Base-by-base conservation (phyloP, 2,888 invertebrate species). In the Pheosia gnoma region DNA sequence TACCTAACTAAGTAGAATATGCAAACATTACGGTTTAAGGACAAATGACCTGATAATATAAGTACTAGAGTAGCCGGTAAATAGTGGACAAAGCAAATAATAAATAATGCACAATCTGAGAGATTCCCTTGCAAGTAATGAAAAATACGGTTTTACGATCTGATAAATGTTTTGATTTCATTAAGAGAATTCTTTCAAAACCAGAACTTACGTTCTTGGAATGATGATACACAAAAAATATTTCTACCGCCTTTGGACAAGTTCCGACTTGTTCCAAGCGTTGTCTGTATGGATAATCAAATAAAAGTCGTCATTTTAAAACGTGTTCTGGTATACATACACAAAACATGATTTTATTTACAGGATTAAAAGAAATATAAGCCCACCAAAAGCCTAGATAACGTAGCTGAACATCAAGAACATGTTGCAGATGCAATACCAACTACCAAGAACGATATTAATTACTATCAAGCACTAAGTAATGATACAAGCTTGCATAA, bases 181-280 rank as follows among this genome's bases (percentile, higher is more conserved):
- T n/a, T 11, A n/a, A 25, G 25, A 25, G 8, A 3, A 13, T 51
- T 25, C 25, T 25, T 51, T 51, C 25, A 51, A 47, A 25, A 25
- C 25, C 25, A 51, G 25, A 25, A 51, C 51, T 6, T 9, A 51
- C 25, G 51, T 25, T 51, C 38, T 37, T 4, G 38, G 54, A 54
- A 54, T 37, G 25, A 54, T 39, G 39, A 54, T 38, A 37, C 54
- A 56, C 3, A 56, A 45, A 57, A 36, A 57, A 25, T 25, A 10
- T 45, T 25, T 10, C 41, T 57, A 57, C 45, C 41, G 10, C 41
- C n/a, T 61, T 59, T 53, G 54, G 60, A 64, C 66, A 74, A 61
- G 74, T 67, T 55, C 8, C 55, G 63, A 74, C 72, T 37, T 70
- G 67, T 62, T 55, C n/a, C 58, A 53, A 52, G 38, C 43, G 55